Evolutionary conservation across 2,888 invertebrate species (phyloP).

Genomic region (Acleris laterana): DNA sequence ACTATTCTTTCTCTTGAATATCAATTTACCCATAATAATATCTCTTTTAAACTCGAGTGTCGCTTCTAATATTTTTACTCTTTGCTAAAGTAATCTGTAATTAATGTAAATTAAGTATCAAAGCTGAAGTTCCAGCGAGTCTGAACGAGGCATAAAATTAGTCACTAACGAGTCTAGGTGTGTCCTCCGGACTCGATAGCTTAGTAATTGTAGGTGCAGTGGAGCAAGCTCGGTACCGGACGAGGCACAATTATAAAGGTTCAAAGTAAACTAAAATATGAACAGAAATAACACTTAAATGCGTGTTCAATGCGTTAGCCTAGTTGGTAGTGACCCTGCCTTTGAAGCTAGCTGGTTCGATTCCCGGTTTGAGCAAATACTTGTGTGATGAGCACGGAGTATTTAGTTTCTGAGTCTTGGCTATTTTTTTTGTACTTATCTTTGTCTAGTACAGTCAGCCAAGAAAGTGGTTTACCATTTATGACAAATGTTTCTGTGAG

Average conservation of each 20-base stretch:
- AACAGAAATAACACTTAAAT: too few relatives aligned
- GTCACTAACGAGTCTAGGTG: constrained; percentile 79
- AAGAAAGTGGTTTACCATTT: too few relatives aligned
- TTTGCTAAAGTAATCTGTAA: neutral
- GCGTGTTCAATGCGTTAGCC: too few relatives aligned
- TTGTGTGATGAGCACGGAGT: too few relatives aligned
- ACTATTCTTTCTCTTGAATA: neutral
- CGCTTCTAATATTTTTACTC: too few relatives aligned
- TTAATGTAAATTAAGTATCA: constrained; percentile 1
- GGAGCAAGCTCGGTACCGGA: constrained; percentile 61
- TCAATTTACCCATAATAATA: neutral
- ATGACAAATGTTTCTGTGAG: too few relatives aligned
- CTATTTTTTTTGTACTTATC: too few relatives aligned
- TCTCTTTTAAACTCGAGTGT: neutral
- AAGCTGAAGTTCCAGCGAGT: constrained; percentile 1
- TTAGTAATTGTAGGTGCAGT: constrained; percentile 76
- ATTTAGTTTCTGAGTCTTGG: too few relatives aligned
- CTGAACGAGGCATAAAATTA: constrained; percentile 72
- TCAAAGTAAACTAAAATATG: neutral
- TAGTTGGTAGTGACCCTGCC: too few relatives aligned
- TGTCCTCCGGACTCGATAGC: constrained; percentile 79
- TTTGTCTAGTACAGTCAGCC: too few relatives aligned
- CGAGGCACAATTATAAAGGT: constrained; percentile 44
- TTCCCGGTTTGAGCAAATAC: too few relatives aligned
- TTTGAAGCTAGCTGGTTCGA: too few relatives aligned